Evolutionary conservation across 2,888 invertebrate genomes (phyloP), one percentile per base, ranked within the genome.

Genomic region (Tachina fera): DNA sequence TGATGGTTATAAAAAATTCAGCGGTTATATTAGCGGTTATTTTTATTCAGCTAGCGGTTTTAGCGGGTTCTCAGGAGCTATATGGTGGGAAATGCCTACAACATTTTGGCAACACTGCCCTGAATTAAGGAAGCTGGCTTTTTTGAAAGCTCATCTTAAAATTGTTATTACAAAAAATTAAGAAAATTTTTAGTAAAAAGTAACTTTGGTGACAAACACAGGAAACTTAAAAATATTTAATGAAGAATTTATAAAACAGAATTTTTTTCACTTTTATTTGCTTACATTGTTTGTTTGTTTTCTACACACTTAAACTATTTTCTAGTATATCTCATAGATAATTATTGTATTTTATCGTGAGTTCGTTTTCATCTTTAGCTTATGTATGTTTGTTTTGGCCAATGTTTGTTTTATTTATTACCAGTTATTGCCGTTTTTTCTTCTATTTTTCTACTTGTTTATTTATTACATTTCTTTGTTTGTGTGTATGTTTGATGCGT

Each of bases 331-430:
- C 56, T 61, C 43, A 58, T 70, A 75, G 43, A 70, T 78, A 77
- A 72, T 63, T 78, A 56, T 67, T 78, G 51, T 78, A 63, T 72
- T 65, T 67, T 61, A 68, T 76, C 16, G 68, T 67, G 61, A 19
- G 47, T 78, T 53, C 56, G 76, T 76, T 67, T 72, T 58, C 67
- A 65, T 75, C n/a, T 82, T 78, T 74, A 43, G 68, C 61, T 61
- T 75, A 49, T 71, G 63, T 39, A 41, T 41, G 39, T 63, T 31
- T 74, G 43, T 67, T 83, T 68, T 65, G 63, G 16, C 72, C 56
- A 76, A 80, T 86, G 83, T 83, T 83, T 86, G 76, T 86, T 86
- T 86, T 86, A 79, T 71, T 82, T 86, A 82, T 83, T 83, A 47
- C 68, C 19, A 72, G 49, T 72, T 76, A 79, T 81, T 82, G 63